phyloP scores from a whole-genome alignment of 1,140 invertebrate genomes.

The Sesamia nonagrioides region DNA sequence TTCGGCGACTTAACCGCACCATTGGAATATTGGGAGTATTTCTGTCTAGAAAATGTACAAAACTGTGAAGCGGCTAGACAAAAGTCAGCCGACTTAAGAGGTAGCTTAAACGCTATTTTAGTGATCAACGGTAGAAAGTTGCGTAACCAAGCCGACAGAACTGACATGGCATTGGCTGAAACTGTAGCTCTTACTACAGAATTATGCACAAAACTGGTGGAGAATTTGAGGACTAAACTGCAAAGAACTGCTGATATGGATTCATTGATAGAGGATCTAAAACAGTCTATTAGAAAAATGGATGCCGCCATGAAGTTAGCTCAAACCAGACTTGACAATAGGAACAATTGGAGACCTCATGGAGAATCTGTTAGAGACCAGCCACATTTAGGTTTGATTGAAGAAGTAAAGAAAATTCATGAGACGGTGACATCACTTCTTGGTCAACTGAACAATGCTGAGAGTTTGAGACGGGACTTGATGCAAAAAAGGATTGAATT shows the following conservation, averaged over 20 bases:
- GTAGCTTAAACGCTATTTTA: constrained; percentile 89
- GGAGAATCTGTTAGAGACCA: constrained; percentile 92
- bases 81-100: constrained; percentile 89
- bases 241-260: constrained; percentile 91
- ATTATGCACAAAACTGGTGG: constrained; percentile 89
- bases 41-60: constrained; percentile 90
- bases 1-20: constrained; percentile 91
- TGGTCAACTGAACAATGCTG: constrained; percentile 85
- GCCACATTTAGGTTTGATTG: constrained; percentile 91
- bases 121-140: constrained; percentile 91
- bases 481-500: constrained; percentile 88
- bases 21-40: constrained; percentile 90
- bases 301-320: constrained; percentile 92
- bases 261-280: constrained; percentile 89
- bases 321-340: constrained; percentile 92
- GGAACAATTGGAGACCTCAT: constrained; percentile 89
- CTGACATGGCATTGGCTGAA: constrained; percentile 90
- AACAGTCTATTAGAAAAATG: constrained; percentile 89
- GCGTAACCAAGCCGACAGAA: constrained; percentile 91
- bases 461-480: constrained; percentile 89
- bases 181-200: constrained; percentile 91
- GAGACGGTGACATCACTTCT: constrained; percentile 89
- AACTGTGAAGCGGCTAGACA: constrained; percentile 89
- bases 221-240: constrained; percentile 89
- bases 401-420: constrained; percentile 91